These are phyloP conservation scores for Schizothorax lantsangensis DNA, from an alignment of 2,797 vertebrate genomes.

Conservation along the genomic window DNA sequence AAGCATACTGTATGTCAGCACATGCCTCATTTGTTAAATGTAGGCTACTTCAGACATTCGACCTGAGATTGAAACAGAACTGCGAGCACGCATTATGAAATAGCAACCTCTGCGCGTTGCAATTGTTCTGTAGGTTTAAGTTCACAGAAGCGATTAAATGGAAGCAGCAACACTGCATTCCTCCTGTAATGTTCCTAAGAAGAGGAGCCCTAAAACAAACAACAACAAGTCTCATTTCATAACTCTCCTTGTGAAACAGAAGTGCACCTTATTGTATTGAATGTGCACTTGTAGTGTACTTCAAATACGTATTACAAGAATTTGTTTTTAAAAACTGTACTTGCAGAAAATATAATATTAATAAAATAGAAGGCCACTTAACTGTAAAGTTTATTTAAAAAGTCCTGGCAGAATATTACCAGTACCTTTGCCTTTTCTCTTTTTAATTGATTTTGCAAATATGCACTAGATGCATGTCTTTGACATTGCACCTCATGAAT, in stretches of 20 bases:
- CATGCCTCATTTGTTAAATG: not conserved
- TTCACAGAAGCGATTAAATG: conserved; percentile 12
- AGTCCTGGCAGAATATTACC: not conserved
- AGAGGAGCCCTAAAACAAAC: not conserved
- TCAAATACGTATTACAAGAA: not conserved
- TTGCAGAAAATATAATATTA: not conserved
- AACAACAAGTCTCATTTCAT: not conserved
- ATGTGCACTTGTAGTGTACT: not conserved
- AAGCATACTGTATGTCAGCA: not conserved
- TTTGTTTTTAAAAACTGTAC: not conserved
- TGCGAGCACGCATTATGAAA: not conserved
- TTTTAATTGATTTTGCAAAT: not conserved
- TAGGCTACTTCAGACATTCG: not conserved
- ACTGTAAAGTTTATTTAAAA: not conserved
- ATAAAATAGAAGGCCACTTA: not conserved
- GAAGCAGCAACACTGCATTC: conserved; percentile 5
- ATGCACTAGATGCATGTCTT: not conserved
- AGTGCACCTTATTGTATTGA: not conserved
- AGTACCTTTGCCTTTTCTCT: not conserved
- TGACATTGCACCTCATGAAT: not conserved
- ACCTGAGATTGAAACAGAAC: not conserved
- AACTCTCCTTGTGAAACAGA: not conserved
- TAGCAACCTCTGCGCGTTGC: not conserved
- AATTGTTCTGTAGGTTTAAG: conserved; percentile 1
- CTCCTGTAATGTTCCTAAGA: not conserved